Percentiles rank a stretch among this genome's conserved stretches.
phyloP scores from a whole-genome alignment of 2,888 invertebrate species.

The Mycalesis mineus region DNA sequence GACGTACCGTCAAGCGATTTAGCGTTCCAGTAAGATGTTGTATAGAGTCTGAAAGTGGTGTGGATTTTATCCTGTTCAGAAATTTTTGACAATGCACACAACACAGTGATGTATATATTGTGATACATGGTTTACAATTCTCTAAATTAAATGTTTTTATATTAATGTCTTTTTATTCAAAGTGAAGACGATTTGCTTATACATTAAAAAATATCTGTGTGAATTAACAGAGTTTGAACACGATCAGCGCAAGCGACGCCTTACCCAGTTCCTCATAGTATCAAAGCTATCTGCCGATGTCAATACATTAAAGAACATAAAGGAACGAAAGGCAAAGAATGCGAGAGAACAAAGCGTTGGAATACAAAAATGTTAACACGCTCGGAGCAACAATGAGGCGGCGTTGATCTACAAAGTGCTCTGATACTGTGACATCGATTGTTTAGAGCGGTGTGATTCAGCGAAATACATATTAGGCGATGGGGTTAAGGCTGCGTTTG shows the following conservation, averaged over 20 bases:
- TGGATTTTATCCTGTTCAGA: no score
- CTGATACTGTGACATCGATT: constrained; percentile 26
- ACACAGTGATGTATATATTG: no score
- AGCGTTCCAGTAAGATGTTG: no score
- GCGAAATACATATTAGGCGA: constrained; percentile 21
- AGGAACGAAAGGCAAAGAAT: constrained; percentile 13
- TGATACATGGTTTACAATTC: no score
- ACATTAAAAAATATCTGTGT: no score
- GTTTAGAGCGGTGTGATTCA: constrained; percentile 24
- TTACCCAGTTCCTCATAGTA: neutral
- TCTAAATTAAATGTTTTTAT: no score
- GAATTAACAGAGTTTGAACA: no score
- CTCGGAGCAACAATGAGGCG: constrained; percentile 10
- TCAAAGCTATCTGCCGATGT: constrained; percentile 10
- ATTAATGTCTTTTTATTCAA: no score
- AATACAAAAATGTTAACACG: constrained; percentile 16
- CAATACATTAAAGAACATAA: constrained; percentile 1
- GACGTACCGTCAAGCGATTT: no score
- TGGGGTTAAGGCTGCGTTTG: constrained; percentile 17
- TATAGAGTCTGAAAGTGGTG: no score
- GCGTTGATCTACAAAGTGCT: constrained; percentile 25
- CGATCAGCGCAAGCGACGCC: neutral
- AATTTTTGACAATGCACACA: no score
- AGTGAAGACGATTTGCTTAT: no score
- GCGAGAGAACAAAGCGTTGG: constrained; percentile 10